Evolutionary conservation across 2,113 vertebrate genomes (phyloP).

Genomic region (Phyllostomus discolor): DNA sequence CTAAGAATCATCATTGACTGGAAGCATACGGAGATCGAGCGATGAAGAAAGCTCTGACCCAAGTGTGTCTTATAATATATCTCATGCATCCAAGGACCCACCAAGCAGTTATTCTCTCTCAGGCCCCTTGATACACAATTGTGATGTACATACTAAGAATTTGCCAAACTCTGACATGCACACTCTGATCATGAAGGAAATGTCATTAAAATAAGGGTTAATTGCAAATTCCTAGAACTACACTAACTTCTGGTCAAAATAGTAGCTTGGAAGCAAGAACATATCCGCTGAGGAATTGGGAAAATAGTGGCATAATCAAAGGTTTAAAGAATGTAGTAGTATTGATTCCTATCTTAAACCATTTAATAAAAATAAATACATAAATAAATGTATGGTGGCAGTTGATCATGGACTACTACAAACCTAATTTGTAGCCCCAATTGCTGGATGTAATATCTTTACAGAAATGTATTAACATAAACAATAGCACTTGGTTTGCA

Average conservation of each 20-base stretch:
- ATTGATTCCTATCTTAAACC: neutral
- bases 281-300: neutral
- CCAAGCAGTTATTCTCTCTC: neutral
- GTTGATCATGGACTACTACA: neutral
- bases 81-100: neutral
- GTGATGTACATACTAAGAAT: neutral
- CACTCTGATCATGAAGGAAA: neutral
- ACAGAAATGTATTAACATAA: neutral
- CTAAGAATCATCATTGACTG: neutral
- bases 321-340: neutral
- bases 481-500: neutral
- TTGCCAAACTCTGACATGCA: neutral
- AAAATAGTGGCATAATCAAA: neutral
- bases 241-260: neutral
- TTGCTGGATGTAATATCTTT: neutral
- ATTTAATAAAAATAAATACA: neutral
- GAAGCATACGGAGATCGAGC: neutral
- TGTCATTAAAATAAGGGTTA: neutral
- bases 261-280: neutral
- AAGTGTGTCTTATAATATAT: neutral
- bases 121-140: neutral
- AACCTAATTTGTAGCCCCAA: neutral
- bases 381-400: neutral
- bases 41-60: neutral
- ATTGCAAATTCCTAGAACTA: neutral